Percentiles rank a stretch among this genome's conserved stretches.
Evolutionary conservation across 2,113 vertebrate genomes (phyloP).

Genomic region (Psilopogon haemacephalus): DNA sequence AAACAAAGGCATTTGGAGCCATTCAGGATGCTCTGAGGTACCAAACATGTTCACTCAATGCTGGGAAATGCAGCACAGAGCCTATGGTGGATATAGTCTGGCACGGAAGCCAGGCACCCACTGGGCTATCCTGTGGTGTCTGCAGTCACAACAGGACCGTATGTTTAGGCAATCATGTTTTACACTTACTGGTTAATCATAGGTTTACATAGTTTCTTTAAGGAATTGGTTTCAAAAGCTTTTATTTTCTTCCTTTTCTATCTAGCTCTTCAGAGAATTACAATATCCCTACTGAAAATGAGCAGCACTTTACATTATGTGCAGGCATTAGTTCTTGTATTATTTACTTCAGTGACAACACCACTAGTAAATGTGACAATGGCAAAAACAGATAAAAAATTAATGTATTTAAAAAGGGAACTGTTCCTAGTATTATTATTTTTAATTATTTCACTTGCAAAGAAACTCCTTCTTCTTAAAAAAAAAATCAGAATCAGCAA

Average conservation of each 20-base stretch:
- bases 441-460: not conserved
- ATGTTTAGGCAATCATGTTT: not conserved
- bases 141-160: not conserved
- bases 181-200: not conserved
- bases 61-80: not conserved
- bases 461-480: not conserved
- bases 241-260: not conserved
- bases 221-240: not conserved
- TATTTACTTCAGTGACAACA: no score
- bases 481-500: not conserved
- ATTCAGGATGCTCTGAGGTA: not conserved
- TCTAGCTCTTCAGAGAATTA: not conserved
- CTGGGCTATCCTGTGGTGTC: not conserved
- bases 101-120: not conserved
- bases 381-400: not conserved
- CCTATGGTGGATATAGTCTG: not conserved
- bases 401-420: not conserved
- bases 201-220: not conserved
- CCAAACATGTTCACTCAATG: not conserved
- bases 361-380: not conserved
- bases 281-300: not conserved
- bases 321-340: no score
- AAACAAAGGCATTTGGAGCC: not conserved
- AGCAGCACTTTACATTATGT: not conserved
- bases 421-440: not conserved